Evolutionary conservation across 2,888 invertebrate species (phyloP).

Genomic region (Tholera decimalis): DNA sequence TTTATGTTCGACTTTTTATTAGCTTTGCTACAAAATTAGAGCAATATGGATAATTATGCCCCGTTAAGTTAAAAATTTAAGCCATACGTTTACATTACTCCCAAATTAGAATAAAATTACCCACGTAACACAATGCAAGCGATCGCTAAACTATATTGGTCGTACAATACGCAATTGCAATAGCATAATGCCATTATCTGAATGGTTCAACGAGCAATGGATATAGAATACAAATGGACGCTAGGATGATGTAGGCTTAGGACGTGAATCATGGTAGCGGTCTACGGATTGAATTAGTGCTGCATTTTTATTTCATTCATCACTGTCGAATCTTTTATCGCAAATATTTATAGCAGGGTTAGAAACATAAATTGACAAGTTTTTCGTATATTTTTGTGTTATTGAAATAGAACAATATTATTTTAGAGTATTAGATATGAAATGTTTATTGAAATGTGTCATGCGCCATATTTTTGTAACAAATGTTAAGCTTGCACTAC

Average conservation of each 20-base stretch:
- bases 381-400: slow-evolving; percentile 16
- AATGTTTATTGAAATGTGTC: slow-evolving; percentile 13
- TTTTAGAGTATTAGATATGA: slow-evolving; percentile 7
- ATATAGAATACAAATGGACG: slow-evolving; percentile 62
- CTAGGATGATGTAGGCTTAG: slow-evolving; percentile 54
- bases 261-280: slow-evolving; percentile 52
- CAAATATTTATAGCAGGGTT: slow-evolving; percentile 42
- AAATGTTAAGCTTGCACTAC: neutral
- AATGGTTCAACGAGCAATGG: slow-evolving; percentile 40
- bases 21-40: neutral
- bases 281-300: slow-evolving; percentile 47
- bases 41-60: neutral
- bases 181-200: slow-evolving; percentile 53
- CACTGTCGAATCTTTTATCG: slow-evolving; percentile 31
- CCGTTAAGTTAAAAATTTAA: neutral
- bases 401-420: slow-evolving; percentile 4
- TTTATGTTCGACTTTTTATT: neutral
- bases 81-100: neutral
- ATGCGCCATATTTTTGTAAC: neutral
- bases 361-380: slow-evolving; percentile 33
- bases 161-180: slow-evolving; percentile 53
- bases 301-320: slow-evolving; percentile 52
- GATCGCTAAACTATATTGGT: slow-evolving; percentile 45
- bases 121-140: slow-evolving; percentile 13
- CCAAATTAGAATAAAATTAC: slow-evolving; percentile 24